Conservation (phyloP, 2,888 invertebrate species). For the Polietes domitor region DNA sequence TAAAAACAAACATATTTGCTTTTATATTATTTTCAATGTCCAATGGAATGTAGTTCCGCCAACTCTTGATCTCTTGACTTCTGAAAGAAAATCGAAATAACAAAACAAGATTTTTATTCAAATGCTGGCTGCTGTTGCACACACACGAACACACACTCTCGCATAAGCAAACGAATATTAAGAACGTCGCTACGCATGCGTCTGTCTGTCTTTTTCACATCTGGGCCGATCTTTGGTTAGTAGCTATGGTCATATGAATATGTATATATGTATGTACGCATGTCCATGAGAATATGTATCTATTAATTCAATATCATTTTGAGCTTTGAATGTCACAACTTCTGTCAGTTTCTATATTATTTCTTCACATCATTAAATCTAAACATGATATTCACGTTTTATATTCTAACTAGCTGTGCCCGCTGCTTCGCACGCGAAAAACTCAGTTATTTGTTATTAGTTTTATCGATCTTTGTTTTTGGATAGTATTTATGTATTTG, state of each 20-base stretch:
- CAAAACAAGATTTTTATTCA: background rate
- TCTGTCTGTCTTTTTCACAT: no score
- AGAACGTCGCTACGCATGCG: background rate
- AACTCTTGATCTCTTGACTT: slow-evolving; percentile 27
- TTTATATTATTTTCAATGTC: background rate
- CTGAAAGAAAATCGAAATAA: background rate
- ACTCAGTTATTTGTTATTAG: background rate
- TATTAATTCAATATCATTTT: background rate
- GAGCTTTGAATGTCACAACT: slow-evolving; percentile 24
- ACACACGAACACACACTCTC: no score
- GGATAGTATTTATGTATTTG: no score
- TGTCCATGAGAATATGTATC: background rate
- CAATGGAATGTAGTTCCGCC: slow-evolving; percentile 71
- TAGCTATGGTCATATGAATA: background rate
- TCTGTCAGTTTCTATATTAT: slow-evolving; percentile 18
- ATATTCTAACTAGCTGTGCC: background rate
- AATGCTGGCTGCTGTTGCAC: no score
- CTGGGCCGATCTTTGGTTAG: no score
- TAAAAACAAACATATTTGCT: background rate
- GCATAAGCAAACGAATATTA: no score
- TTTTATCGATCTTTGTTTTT: no score
- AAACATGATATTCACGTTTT: background rate
- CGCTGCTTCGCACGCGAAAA: background rate
- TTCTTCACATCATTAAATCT: slow-evolving; percentile 33
- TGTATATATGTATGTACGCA: background rate